Conservation (phyloP, 1,140 invertebrate genomes). For the Trialeurodes vaporariorum region DNA sequence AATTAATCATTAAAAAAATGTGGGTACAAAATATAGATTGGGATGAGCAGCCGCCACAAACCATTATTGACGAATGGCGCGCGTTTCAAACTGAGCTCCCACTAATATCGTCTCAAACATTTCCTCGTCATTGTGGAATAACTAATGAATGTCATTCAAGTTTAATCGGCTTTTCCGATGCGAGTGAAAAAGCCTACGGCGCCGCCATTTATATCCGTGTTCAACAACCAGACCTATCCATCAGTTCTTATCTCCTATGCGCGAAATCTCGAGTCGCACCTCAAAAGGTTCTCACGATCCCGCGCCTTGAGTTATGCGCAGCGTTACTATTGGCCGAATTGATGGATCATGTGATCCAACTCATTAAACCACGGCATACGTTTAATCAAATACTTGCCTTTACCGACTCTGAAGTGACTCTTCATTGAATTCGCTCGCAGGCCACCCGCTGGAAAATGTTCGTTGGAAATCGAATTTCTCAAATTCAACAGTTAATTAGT, state of each 20-base stretch:
- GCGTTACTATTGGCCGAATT: constrained; percentile 25
- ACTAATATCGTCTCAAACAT: not conserved
- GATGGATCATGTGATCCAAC: not conserved
- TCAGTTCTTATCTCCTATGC: constrained; percentile 17
- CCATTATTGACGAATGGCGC: constrained; percentile 3
- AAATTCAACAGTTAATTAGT: not conserved
- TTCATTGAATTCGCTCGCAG: not conserved
- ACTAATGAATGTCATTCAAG: not conserved
- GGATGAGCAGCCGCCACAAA: constrained; percentile 20
- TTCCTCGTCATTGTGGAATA: not conserved
- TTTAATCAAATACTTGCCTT: not conserved
- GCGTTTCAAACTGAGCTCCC: not conserved
- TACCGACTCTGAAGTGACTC: constrained; percentile 3
- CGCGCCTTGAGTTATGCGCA: constrained; percentile 31
- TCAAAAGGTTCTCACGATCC: constrained; percentile 28
- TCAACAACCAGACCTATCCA: constrained; percentile 5
- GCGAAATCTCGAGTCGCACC: constrained; percentile 31
- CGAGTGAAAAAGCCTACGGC: constrained; percentile 27
- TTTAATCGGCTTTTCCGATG: constrained; percentile 27
- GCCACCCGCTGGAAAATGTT: not conserved
- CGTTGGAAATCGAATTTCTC: not conserved
- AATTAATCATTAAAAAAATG: constrained; percentile 27
- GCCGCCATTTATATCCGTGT: constrained; percentile 23
- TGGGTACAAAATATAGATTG: constrained; percentile 21
- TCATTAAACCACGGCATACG: not conserved